phyloP scores from a whole-genome alignment of 2,888 invertebrate species.

The Heteromurus nitidus region DNA sequence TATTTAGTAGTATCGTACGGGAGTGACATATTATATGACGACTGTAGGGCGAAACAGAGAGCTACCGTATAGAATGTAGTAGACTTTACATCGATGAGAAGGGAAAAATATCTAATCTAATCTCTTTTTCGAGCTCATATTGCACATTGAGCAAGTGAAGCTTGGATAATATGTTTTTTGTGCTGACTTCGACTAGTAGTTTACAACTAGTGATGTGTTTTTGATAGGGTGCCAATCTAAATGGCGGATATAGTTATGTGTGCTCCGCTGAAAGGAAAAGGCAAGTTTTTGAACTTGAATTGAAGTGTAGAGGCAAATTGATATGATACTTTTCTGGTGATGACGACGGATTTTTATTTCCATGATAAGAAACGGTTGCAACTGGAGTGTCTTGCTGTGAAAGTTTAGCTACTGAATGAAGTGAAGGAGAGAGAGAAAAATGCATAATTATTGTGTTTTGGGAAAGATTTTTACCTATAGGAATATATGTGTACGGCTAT shows the following conservation, averaged over 20 bases:
- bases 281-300: not conserved
- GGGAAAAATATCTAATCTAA: too few species aligned
- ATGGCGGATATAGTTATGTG: too few species aligned
- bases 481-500: too few species aligned
- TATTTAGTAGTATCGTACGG: too few species aligned
- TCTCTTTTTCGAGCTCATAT: too few species aligned
- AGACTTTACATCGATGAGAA: too few species aligned
- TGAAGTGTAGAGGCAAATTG: not conserved
- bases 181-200: not conserved
- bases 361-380: conserved; percentile 10
- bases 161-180: not conserved
- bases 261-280: too few species aligned
- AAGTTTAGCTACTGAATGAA: not conserved
- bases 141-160: too few species aligned
- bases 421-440: not conserved
- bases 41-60: too few species aligned
- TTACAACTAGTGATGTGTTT: not conserved
- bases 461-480: not conserved
- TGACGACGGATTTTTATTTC: not conserved
- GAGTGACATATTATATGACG: too few species aligned
- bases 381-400: conserved; percentile 45
- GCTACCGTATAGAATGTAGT: too few species aligned
- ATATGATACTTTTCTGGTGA: not conserved
- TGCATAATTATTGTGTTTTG: too few species aligned
- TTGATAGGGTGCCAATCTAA: not conserved